Evolutionary conservation across 92 coral and sea anemone species (phyloP).

Genomic region (Zoanthus solanderi): DNA sequence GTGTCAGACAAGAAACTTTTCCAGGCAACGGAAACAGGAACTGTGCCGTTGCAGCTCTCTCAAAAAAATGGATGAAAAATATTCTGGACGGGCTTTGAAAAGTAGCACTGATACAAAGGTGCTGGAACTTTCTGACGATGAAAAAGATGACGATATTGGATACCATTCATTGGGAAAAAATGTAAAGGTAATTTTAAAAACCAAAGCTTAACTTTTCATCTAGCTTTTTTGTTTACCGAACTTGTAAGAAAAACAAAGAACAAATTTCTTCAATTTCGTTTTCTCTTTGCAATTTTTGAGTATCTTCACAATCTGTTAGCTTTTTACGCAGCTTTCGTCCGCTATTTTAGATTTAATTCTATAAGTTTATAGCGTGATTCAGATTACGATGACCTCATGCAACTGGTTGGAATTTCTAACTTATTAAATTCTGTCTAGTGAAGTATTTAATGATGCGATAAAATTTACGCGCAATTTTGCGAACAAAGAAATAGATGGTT

Average conservation of each 20-base stretch:
- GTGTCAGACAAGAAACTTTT: not conserved
- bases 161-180: conserved; percentile 86
- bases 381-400: not conserved
- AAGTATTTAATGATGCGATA: too few species aligned
- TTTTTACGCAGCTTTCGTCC: not conserved
- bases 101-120: conserved; percentile 45
- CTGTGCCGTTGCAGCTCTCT: not conserved
- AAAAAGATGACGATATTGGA: conserved; percentile 80
- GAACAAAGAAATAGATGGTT: too few species aligned
- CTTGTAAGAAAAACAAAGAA: not conserved
- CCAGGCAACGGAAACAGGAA: not conserved
- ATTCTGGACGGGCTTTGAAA: conserved; percentile 52
- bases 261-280: not conserved
- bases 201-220: not conserved
- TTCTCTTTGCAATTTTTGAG: not conserved
- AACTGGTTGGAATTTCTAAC: not conserved
- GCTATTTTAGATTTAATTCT: not conserved
- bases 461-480: too few species aligned
- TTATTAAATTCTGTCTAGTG: too few species aligned
- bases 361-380: not conserved
- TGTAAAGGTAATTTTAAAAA: conserved; percentile 69
- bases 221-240: not conserved
- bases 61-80: conserved; percentile 10
- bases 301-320: not conserved
- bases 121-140: conserved; percentile 52